Conservation (phyloP, 2,113 vertebrate species). For the Bos taurus region ARS-UCD2.0 NC_037335.1:50121501-50122000, state of each 20-base stretch:
- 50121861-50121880: neutral
- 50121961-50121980: neutral
- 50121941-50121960: neutral
- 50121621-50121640: neutral
- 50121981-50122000: neutral
- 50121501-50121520: neutral
- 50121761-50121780: neutral
- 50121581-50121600: neutral
- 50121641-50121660: neutral
- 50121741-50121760: neutral
- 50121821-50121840: neutral
- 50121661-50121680: neutral
- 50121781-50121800: neutral
- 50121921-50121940: neutral
- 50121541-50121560: neutral
- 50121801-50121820: neutral
- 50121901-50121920: neutral
- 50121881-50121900: neutral
- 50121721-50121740: neutral
- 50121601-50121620: neutral
- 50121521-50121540: neutral
- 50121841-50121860: neutral
- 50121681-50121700: neutral
- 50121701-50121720: neutral
- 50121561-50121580: neutral